Base-by-base conservation (phyloP, 2,797 vertebrate genomes). In the Triplophysa bombifrons region DNA sequence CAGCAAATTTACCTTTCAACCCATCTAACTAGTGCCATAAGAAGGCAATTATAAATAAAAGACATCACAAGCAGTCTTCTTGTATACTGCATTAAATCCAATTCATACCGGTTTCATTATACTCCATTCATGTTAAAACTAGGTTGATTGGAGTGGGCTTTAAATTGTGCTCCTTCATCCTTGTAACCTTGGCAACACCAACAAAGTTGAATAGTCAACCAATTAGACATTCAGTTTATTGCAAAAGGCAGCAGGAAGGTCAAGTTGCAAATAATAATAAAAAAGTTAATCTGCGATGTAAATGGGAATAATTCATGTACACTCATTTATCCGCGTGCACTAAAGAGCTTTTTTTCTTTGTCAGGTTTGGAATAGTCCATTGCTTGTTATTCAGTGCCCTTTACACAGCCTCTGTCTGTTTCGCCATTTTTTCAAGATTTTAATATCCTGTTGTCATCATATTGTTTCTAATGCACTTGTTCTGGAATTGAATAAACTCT, bases 151-250 rank as follows among this genome's bases (percentile, higher is more conserved):
- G 13, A 72, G 58, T 78, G 76, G 67, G 58, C 68, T 41, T 55
- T 72, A 55, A 64, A 64, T 71, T 64, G 58, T 55, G 76, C 4
- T 13, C 68, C 30, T 44, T 55, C 46, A 27, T 72, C 69, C 12
- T 61, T 61, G 68, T 64, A 53, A 65, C 76, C 68, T 78, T 78
- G 68, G 76, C 48, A 78, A 78, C 76, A 72, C 68, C 34, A 78
- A 72, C 48, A 64, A 76, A 20, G 34, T 46, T 58, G 51, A 67
- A 69, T 71, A 53, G 68, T 64, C 16, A n/a, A 14, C 6, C 46
- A 63, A 27, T 78, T 63, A 78, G 56, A 71, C 67, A 25, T 53
- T 48, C 50, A 27, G 27, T 72, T 64, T 72, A 41, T 20, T 63
- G 76, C 67, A 50, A 7, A 72, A 71, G 58, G 71, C 46, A 16